Evolutionary conservation across 2,113 vertebrate species (phyloP), one percentile per base, ranked within the genome.

Genomic region (Corythaeola cristata): DNA sequence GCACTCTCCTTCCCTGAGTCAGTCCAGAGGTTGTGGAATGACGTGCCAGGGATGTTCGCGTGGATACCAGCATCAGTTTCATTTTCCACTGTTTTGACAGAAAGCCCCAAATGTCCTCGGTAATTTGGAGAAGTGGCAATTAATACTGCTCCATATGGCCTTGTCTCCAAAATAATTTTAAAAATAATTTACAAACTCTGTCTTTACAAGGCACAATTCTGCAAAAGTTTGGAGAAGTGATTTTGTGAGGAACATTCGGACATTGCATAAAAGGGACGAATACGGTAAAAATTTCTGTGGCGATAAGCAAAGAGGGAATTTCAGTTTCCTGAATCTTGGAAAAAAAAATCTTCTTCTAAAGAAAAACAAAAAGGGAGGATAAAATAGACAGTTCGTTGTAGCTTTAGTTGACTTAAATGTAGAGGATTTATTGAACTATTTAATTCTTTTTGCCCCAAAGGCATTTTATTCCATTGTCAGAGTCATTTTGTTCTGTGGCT

Each of bases 121-220:
- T 90, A 92, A 87, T 96, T 97, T 97, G 79, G 87, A 97, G 67
- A 89, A 13, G 45, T 87, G 60, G 88, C 63, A 94, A 73, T 44
- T 93, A 80, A 71, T 91, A 28, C 16, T 88, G 39, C 17, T 90
- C 33, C 63, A 33, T 81, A 49, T 85, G 47, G 32, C 35, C 78
- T 93, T 6, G 7, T 66, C 19, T 50, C 86, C 69, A 93, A 97
- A 97, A 95, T 76, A 92, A 83, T 64, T 92, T 85, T 26, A 32
- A 72, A 90, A 97, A 82, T 85, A 80, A 85, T 84, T 96, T 96
- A 41, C 33, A 95, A 96, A 94, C 63, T 50, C 71, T 63, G 17
- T 47, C 68, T 88, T 88, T 91, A 82, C 32, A 64, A 85, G 64
- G 66, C 96, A 71, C 4, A 93, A 14, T 79, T 80, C 55, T 81